phyloP scores from a whole-genome alignment of 2,113 vertebrate genomes.

The Esox niger region DNA sequence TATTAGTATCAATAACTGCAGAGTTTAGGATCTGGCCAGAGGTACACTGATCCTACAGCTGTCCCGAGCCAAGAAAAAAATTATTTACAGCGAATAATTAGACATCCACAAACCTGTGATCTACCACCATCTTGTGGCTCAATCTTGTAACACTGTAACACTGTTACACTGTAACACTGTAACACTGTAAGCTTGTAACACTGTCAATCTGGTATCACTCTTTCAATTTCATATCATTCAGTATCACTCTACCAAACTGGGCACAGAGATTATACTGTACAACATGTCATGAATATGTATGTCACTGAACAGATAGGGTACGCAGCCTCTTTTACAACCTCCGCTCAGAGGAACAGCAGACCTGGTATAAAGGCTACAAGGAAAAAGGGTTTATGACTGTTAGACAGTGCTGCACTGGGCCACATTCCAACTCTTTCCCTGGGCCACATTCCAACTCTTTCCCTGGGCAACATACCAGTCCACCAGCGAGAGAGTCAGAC shows the following conservation, averaged over 20 bases:
- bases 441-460: background rate
- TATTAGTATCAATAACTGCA: no score
- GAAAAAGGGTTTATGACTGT: background rate
- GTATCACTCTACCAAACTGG: no score
- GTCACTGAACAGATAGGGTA: background rate
- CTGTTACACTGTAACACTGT: no score
- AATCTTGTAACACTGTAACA: background rate
- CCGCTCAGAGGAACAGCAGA: no score
- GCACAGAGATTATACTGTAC: background rate
- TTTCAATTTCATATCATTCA: no score
- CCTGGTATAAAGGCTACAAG: background rate
- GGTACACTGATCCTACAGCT: no score
- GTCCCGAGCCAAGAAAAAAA: background rate
- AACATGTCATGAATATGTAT: background rate
- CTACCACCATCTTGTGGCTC: conserved; percentile 23
- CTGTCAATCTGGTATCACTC: background rate
- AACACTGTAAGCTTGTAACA: background rate
- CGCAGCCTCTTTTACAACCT: background rate
- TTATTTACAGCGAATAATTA: conserved; percentile 4
- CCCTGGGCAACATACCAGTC: background rate
- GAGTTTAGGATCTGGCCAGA: no score
- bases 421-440: background rate
- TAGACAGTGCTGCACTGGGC: background rate
- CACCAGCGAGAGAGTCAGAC: no score
- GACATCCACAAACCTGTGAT: background rate